Conservation (phyloP, 37 sponge, comb jelly and placozoan genomes). For the Axinella damicornis region DNA sequence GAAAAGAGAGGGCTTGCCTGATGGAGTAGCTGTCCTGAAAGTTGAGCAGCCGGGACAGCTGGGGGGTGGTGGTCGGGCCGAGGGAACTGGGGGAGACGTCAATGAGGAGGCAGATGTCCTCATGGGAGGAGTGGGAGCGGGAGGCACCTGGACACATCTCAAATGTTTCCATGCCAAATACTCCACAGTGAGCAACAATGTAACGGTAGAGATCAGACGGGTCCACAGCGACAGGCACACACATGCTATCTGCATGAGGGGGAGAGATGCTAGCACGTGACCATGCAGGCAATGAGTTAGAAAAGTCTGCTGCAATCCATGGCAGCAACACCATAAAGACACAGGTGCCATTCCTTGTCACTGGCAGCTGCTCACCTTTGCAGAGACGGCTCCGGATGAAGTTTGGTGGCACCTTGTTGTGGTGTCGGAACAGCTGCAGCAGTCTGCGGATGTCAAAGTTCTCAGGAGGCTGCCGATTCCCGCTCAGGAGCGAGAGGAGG, state of each 20-base stretch:
- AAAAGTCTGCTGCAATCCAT: too few relatives aligned
- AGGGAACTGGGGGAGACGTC: conserved; percentile 34
- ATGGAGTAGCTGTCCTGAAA: conserved; percentile 38
- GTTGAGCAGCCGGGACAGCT: conserved; percentile 36
- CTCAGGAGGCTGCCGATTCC: conserved; percentile 11
- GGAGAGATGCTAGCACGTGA: too few relatives aligned
- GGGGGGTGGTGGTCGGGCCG: conserved; percentile 39
- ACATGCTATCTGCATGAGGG: conserved; percentile 1
- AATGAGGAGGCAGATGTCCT: conserved; percentile 43
- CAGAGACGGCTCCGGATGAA: conserved; percentile 61
- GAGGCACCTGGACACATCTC: conserved; percentile 15
- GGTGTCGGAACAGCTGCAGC: conserved; percentile 37
- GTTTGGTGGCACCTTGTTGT: conserved; percentile 32
- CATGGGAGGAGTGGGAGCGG: neutral
- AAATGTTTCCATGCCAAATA: conserved; percentile 49
- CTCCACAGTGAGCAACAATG: conserved; percentile 57
- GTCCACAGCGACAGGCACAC: conserved; percentile 9
- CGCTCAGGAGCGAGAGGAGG: conserved; percentile 26
- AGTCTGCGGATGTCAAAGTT: conserved; percentile 30
- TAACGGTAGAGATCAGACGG: conserved; percentile 53
- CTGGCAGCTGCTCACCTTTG: conserved; percentile 54
- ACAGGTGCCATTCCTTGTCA: neutral
- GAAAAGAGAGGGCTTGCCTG: neutral
- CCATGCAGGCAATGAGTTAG: too few relatives aligned
- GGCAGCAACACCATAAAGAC: too few relatives aligned